Percentiles rank a stretch among this genome's conserved stretches.
Conservation (phyloP, 2,113 vertebrate genomes). For the Okapia johnstoni region DNA sequence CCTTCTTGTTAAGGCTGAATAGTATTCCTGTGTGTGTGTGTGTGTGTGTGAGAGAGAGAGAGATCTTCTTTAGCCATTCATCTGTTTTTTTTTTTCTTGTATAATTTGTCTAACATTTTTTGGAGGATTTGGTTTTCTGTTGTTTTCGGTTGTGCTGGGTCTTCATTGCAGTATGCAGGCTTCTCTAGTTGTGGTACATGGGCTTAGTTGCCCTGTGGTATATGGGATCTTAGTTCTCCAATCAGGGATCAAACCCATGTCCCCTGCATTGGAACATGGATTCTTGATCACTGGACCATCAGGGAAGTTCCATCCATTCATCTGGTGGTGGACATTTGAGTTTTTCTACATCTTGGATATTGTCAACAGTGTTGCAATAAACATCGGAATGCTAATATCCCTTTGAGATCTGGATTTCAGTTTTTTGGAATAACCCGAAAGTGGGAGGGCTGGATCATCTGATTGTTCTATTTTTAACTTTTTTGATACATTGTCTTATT, state of each 20-base stretch:
- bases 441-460: not conserved
- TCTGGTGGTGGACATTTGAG: not conserved
- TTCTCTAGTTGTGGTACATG: not conserved
- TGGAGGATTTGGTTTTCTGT: not conserved
- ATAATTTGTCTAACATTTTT: not conserved
- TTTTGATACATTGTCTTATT: not conserved
- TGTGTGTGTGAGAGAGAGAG: accelerated
- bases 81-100: not conserved
- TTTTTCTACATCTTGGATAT: not conserved
- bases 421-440: not conserved
- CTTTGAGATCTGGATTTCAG: not conserved
- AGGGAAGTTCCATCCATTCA: not conserved
- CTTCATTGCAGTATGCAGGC: not conserved
- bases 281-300: not conserved
- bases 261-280: not conserved
- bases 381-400: not conserved
- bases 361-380: not conserved
- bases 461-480: not conserved
- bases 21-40: not conserved
- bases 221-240: not conserved
- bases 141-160: not conserved
- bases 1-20: not conserved
- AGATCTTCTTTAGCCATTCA: not conserved
- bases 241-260: not conserved
- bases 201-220: not conserved